These are phyloP conservation scores for Ischnura elegans DNA, from an alignment of 2,888 invertebrate genomes.

Conservation along the genomic window DNA sequence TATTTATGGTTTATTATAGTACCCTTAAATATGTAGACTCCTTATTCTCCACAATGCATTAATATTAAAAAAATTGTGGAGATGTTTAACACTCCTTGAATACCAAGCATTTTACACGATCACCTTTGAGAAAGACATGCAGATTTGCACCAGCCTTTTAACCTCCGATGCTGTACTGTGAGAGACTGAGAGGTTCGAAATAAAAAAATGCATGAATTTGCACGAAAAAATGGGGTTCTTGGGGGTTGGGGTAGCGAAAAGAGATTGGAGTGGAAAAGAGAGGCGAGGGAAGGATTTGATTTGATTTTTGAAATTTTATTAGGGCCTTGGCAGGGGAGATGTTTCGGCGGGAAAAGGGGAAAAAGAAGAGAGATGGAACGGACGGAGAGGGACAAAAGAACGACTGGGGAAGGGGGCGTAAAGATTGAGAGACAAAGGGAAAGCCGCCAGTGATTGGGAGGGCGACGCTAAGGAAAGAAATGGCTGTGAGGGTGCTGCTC, in stretches of 20 bases:
- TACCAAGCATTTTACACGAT: too few species aligned
- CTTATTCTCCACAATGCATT: too few species aligned
- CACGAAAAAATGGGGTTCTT: background rate
- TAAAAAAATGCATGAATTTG: background rate
- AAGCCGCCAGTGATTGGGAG: background rate
- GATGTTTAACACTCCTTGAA: too few species aligned
- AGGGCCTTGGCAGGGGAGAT: background rate
- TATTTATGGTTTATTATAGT: too few species aligned
- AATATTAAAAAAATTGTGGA: too few species aligned
- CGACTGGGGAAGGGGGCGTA: background rate
- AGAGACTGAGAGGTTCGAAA: background rate
- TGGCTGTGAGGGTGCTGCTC: background rate
- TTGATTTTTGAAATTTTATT: slow-evolving; percentile 35
- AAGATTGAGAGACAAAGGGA: slow-evolving; percentile 11
- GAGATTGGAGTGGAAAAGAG: background rate
- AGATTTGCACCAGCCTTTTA: too few species aligned
- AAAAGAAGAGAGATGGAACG: background rate
- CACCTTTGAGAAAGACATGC: too few species aligned
- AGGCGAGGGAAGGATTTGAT: slow-evolving; percentile 22
- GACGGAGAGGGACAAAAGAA: background rate
- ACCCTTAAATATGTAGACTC: too few species aligned
- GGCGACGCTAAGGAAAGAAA: background rate
- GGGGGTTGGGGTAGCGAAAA: background rate
- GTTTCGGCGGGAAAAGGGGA: background rate
- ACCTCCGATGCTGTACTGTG: too few species aligned